Conservation (phyloP, 2,113 vertebrate species). For the Copsychus sechellarum region DNA sequence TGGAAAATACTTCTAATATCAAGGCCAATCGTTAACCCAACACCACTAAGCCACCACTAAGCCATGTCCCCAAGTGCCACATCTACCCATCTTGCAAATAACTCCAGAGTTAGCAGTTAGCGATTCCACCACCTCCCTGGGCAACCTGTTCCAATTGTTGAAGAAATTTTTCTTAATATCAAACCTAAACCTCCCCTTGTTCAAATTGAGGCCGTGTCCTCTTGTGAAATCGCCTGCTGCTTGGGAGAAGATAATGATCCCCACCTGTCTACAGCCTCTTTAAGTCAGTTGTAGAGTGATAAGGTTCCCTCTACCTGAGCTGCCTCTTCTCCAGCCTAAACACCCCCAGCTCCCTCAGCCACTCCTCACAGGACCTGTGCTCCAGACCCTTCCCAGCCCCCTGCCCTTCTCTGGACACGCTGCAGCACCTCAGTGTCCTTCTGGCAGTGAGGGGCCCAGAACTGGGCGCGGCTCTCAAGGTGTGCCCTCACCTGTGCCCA, state of each 20-base stretch:
- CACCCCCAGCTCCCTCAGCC: background rate
- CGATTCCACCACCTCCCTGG: background rate
- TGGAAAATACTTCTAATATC: background rate
- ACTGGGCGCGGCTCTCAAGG: no score
- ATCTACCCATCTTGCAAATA: background rate
- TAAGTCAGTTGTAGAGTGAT: background rate
- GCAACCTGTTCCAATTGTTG: background rate
- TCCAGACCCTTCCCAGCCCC: background rate
- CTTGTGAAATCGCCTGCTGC: background rate
- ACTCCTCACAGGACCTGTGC: background rate
- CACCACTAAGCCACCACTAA: background rate
- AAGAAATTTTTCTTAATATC: background rate
- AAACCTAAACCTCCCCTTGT: background rate
- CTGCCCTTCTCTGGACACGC: rapidly evolving
- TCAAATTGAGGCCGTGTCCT: background rate
- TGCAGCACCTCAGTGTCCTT: background rate
- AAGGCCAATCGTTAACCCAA: rapidly evolving
- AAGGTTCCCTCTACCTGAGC: background rate
- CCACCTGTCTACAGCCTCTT: background rate
- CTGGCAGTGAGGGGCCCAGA: background rate
- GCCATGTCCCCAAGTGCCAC: background rate
- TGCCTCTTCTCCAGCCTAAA: background rate
- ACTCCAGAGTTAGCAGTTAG: background rate
- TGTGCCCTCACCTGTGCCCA: no score
- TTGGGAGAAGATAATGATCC: background rate